phyloP scores from a whole-genome alignment of 2,888 invertebrate genomes.

The Eucera pruinosa region DNA sequence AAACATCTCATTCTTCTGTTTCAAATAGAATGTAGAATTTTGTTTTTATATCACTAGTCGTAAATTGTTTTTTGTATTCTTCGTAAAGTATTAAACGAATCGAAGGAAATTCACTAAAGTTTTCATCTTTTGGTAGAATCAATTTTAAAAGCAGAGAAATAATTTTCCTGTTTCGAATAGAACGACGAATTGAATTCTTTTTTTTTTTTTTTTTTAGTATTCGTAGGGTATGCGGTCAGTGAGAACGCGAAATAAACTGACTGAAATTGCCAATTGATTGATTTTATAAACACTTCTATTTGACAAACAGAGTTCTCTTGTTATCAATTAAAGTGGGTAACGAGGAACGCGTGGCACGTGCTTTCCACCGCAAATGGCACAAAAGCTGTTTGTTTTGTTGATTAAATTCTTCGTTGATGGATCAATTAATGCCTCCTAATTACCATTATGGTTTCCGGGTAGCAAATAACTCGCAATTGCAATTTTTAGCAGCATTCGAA shows the following conservation, averaged over 20 bases:
- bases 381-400: conserved; percentile 73
- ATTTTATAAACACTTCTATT: conserved; percentile 29
- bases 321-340: background rate
- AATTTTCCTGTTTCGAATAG: background rate
- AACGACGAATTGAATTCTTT: background rate
- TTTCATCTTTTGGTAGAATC: too few relatives aligned
- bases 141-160: too few relatives aligned
- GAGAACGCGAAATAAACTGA: background rate
- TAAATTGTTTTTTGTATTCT: too few relatives aligned
- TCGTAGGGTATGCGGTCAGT: too few relatives aligned
- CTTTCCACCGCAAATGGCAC: conserved; percentile 46
- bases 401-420: conserved; percentile 74
- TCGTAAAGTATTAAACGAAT: too few relatives aligned
- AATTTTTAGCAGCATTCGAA: too few relatives aligned
- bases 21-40: too few relatives aligned
- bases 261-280: conserved; percentile 29
- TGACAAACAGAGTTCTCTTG: conserved; percentile 20
- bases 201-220: too few relatives aligned
- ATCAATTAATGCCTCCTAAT: conserved; percentile 80
- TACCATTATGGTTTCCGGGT: conserved; percentile 64
- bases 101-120: too few relatives aligned
- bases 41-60: too few relatives aligned
- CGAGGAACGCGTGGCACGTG: conserved; percentile 1
- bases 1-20: too few relatives aligned
- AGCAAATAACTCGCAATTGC: background rate